Evolutionary conservation across 1,140 invertebrate genomes (phyloP).

Genomic region (Polypedilum vanderplanki): DNA sequence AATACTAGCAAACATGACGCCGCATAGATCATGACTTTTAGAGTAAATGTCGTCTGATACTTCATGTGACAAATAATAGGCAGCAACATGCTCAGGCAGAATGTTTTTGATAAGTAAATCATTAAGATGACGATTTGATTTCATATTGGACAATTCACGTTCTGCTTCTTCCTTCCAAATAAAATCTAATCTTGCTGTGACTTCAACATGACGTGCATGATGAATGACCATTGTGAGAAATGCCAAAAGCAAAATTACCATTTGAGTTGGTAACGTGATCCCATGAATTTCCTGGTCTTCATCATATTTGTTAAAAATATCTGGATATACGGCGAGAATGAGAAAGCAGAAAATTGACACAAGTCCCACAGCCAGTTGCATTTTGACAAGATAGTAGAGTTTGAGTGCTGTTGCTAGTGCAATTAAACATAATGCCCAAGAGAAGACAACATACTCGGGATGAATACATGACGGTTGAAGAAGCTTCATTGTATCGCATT

Average conservation of each 20-base stretch:
- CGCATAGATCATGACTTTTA: slow-evolving; percentile 84
- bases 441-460: slow-evolving; percentile 86
- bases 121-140: slow-evolving; percentile 44
- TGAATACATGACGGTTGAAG: slow-evolving; percentile 44
- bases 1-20: slow-evolving; percentile 96
- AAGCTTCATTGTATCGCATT: slow-evolving; percentile 1
- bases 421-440: slow-evolving; percentile 85
- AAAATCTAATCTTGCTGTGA: slow-evolving; percentile 85
- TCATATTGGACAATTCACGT: slow-evolving; percentile 84
- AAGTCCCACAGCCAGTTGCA: slow-evolving; percentile 68
- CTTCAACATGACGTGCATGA: slow-evolving; percentile 83
- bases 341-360: slow-evolving; percentile 61
- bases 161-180: slow-evolving; percentile 92
- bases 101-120: slow-evolving; percentile 64
- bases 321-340: slow-evolving; percentile 54
- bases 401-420: slow-evolving; percentile 87
- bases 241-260: slow-evolving; percentile 70
- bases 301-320: slow-evolving; percentile 38
- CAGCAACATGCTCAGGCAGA: slow-evolving; percentile 90
- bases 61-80: slow-evolving; percentile 78
- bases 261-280: slow-evolving; percentile 64
- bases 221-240: slow-evolving; percentile 84
- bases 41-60: slow-evolving; percentile 81
- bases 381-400: slow-evolving; percentile 85
- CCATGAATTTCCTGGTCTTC: slow-evolving; percentile 33